These are phyloP conservation scores for Hypanus sabinus DNA, from an alignment of 2,113 vertebrate species.

Conservation along the genomic window DNA sequence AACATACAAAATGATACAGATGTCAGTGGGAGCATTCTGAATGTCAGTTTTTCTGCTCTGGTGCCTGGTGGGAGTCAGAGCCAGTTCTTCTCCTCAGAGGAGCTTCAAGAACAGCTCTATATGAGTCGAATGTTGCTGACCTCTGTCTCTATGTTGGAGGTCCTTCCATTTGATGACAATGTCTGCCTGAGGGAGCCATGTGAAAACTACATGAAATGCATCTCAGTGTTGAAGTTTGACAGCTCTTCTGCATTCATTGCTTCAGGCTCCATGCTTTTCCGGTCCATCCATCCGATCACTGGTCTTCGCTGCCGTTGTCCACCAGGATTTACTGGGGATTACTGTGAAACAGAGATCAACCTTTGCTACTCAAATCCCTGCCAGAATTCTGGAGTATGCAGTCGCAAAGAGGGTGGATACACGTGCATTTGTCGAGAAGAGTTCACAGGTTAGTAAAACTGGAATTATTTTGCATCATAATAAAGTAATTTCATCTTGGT, in stretches of 20 bases:
- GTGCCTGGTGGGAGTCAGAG: conserved; percentile 61
- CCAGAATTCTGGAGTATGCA: conserved; percentile 80
- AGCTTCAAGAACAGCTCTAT: conserved; percentile 94
- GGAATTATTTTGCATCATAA: background rate
- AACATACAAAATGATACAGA: conserved; percentile 94
- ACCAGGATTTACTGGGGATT: conserved; percentile 88
- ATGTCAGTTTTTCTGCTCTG: conserved; percentile 86
- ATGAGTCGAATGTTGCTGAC: conserved; percentile 84
- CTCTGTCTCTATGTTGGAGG: conserved; percentile 81
- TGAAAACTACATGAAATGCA: conserved; percentile 99
- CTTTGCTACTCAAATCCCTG: conserved; percentile 97
- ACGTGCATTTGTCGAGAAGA: conserved; percentile 85
- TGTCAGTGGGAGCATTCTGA: conserved; percentile 74
- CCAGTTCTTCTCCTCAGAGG: conserved; percentile 86
- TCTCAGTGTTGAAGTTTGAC: conserved; percentile 92
- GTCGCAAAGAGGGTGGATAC: conserved; percentile 82
- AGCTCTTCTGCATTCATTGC: conserved; percentile 91
- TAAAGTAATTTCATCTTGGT: background rate
- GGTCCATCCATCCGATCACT: conserved; percentile 90
- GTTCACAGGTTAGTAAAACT: conserved; percentile 72
- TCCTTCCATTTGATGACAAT: conserved; percentile 94
- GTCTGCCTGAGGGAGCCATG: conserved; percentile 94
- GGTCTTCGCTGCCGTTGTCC: conserved; percentile 94
- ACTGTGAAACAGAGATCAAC: conserved; percentile 94
- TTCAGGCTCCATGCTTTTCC: conserved; percentile 84